Evolutionary conservation across 2,113 vertebrate species (phyloP).

Genomic region (Saguinus imperator): DNA sequence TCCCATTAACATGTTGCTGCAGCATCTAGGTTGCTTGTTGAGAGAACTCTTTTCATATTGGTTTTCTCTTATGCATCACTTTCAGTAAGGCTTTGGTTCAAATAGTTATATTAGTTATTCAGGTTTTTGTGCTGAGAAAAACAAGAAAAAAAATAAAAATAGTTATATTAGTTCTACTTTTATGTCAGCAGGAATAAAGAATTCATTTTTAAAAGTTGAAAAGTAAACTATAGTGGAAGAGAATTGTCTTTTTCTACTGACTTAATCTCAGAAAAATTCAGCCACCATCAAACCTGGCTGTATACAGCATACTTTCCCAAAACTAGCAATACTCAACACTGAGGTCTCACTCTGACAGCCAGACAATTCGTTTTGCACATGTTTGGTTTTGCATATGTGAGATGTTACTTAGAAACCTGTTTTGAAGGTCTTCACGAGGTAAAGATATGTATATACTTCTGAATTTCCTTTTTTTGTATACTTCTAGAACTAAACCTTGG

Average conservation of each 20-base stretch:
- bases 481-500: slow-evolving; percentile 25
- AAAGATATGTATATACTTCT: not conserved
- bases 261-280: slow-evolving; percentile 50
- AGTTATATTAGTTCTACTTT: slow-evolving; percentile 53
- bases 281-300: not conserved
- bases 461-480: slow-evolving; percentile 4
- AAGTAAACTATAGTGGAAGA: slow-evolving; percentile 39
- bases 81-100: slow-evolving; percentile 37
- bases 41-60: slow-evolving; percentile 27
- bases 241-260: slow-evolving; percentile 45
- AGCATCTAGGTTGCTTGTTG: slow-evolving; percentile 22
- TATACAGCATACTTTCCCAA: not conserved
- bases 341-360: not conserved
- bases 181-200: slow-evolving; percentile 6
- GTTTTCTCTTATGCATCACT: slow-evolving; percentile 48
- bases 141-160: not conserved
- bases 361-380: slow-evolving; percentile 24
- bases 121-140: no score
- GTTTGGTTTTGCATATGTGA: slow-evolving; percentile 40
- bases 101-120: slow-evolving; percentile 38
- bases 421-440: slow-evolving; percentile 46
- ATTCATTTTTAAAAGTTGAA: slow-evolving; percentile 46
- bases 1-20: slow-evolving; percentile 32
- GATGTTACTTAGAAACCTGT: slow-evolving; percentile 40
- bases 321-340: not conserved